A percentile compares a stretch with the other conserved stretches of the same genome.
Evolutionary conservation across 2,888 invertebrate genomes (phyloP).

Genomic region (Cerceris rybyensis): DNA sequence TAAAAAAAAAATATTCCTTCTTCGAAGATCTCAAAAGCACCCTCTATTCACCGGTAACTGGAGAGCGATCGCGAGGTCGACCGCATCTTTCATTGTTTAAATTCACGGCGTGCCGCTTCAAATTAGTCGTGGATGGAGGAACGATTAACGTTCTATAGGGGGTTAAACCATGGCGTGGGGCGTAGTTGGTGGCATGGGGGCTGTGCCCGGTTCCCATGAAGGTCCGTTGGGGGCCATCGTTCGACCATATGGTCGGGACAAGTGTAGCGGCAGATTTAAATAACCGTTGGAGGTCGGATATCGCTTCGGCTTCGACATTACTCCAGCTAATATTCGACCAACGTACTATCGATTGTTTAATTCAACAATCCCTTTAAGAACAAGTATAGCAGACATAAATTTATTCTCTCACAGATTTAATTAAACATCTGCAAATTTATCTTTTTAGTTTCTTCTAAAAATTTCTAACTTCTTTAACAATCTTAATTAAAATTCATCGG

Average conservation of each 20-base stretch:
- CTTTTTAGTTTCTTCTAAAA: too few relatives aligned
- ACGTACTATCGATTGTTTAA: background rate
- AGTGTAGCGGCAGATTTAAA: constrained; percentile 81
- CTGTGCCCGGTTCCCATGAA: constrained; percentile 81
- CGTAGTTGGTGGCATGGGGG: constrained; percentile 67
- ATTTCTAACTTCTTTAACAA: too few relatives aligned
- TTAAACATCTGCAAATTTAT: too few relatives aligned
- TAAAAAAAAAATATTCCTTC: background rate
- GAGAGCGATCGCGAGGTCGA: constrained; percentile 49
- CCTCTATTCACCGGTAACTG: constrained; percentile 7
- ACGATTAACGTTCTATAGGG: constrained; percentile 73
- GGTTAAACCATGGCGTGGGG: constrained; percentile 59
- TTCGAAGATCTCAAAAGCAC: background rate
- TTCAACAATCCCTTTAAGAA: background rate
- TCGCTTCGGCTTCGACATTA: constrained; percentile 29
- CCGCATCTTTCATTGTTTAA: constrained; percentile 73
- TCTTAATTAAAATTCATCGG: too few relatives aligned
- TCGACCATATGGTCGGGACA: constrained; percentile 78
- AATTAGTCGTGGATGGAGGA: constrained; percentile 74
- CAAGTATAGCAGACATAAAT: too few relatives aligned
- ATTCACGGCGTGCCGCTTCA: constrained; percentile 69
- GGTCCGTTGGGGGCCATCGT: constrained; percentile 80
- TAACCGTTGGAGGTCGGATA: constrained; percentile 78
- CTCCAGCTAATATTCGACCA: constrained; percentile 38
- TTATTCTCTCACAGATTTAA: background rate